These are phyloP conservation scores for Enteromius viviparus DNA, from an alignment of 2,797 vertebrate genomes.

Conservation along the genomic window DNA sequence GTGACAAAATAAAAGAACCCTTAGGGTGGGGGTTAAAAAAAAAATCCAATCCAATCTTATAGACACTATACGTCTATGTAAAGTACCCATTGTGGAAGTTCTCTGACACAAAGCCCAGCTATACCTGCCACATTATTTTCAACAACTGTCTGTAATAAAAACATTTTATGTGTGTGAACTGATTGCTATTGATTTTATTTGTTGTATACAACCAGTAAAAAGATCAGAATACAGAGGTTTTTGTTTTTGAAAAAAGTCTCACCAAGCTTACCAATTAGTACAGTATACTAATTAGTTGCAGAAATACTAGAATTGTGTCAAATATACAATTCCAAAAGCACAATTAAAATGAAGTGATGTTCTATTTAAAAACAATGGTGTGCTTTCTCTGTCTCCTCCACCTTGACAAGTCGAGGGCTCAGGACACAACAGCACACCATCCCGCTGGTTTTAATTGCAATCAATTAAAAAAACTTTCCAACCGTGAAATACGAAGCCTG, in stretches of 20 bases:
- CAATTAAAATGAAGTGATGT: too few species aligned
- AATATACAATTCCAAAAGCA: neutral
- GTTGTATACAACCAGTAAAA: neutral
- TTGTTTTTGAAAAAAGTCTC: neutral
- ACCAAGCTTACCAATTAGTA: too few species aligned
- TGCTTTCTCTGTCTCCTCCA: neutral
- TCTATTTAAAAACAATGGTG: neutral
- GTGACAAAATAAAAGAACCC: constrained; percentile 53
- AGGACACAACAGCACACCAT: constrained; percentile 14
- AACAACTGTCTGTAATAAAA: neutral
- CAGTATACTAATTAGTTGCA: neutral
- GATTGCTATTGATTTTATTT: constrained; percentile 7
- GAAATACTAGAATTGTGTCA: neutral
- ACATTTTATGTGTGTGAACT: neutral
- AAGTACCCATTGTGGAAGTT: neutral
- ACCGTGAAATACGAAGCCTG: constrained; percentile 77
- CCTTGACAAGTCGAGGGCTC: neutral
- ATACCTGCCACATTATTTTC: neutral
- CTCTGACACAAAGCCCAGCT: neutral
- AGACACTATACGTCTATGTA: constrained; percentile 1
- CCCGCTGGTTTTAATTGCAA: constrained; percentile 76
- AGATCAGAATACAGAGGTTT: neutral
- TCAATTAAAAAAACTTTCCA: constrained; percentile 81
- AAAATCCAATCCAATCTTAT: neutral
- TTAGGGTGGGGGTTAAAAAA: neutral